Evolutionary conservation across 2,113 vertebrate species (phyloP).

Genomic region (Opisthocomus hoazin): DNA sequence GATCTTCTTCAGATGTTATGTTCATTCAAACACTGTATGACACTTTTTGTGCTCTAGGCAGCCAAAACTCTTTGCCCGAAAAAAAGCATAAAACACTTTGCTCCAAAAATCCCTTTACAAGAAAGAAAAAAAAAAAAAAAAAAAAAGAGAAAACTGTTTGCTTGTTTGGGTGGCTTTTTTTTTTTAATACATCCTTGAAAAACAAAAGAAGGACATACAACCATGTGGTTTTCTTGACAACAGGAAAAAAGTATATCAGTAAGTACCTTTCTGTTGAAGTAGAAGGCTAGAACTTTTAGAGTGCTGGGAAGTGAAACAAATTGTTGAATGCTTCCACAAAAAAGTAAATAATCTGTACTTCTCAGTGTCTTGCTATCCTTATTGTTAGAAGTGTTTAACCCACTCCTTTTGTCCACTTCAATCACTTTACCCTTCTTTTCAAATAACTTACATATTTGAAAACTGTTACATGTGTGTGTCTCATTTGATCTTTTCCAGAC

Average conservation of each 20-base stretch:
- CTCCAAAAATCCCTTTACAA: background rate
- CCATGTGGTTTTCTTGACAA: background rate
- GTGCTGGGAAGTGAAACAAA: background rate
- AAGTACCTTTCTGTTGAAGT: background rate
- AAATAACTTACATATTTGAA: background rate
- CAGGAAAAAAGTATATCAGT: background rate
- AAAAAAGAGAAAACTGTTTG: background rate
- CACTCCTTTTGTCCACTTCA: background rate
- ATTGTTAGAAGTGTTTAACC: background rate
- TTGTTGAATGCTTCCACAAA: background rate
- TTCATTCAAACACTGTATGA: background rate
- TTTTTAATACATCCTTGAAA: background rate
- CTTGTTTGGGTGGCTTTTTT: background rate
- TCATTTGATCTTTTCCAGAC: background rate
- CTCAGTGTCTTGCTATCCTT: background rate
- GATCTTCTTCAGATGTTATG: background rate
- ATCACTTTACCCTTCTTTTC: background rate
- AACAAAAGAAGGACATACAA: background rate
- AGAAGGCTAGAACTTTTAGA: background rate
- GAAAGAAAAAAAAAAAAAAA: too few species aligned
- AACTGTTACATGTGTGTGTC: fast-evolving
- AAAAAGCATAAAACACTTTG: background rate
- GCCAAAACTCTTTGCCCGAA: background rate
- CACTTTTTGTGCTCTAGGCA: background rate
- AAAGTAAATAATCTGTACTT: background rate